Conservation (phyloP, 2,888 invertebrate genomes). For the Pheosia gnoma region DNA sequence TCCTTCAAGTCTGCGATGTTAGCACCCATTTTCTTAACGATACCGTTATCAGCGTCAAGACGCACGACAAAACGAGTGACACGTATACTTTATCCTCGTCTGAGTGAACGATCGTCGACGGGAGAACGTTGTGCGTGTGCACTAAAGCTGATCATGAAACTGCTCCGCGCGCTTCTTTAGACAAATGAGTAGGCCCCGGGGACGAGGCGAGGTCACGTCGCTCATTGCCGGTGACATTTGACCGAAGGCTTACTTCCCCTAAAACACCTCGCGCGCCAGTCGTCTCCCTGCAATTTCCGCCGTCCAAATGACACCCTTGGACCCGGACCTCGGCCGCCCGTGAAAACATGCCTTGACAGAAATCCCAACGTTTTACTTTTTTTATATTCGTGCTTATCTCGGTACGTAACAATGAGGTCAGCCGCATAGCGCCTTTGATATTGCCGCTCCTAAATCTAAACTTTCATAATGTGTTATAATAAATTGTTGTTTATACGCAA, state of each 20-base stretch:
- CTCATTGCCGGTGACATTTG: constrained; percentile 66
- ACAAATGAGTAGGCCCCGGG: constrained; percentile 54
- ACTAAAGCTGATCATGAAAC: constrained; percentile 50
- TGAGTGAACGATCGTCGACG: constrained; percentile 43
- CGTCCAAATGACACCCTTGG: constrained; percentile 64
- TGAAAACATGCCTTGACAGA: constrained; percentile 52
- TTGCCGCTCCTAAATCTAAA: constrained; percentile 23
- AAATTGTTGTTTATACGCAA: constrained; percentile 20
- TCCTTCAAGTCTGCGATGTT: background rate
- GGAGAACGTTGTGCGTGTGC: constrained; percentile 44
- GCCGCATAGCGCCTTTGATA: constrained; percentile 50
- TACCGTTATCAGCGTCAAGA: constrained; percentile 33
- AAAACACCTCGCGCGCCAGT: constrained; percentile 56
- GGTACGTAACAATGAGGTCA: constrained; percentile 50
- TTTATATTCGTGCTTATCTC: constrained; percentile 63
- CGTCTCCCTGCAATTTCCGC: constrained; percentile 66
- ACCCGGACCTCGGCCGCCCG: constrained; percentile 43
- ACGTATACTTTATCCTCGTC: constrained; percentile 40
- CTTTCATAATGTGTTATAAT: constrained; percentile 19
- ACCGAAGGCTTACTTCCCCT: constrained; percentile 60
- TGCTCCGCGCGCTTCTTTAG: constrained; percentile 44
- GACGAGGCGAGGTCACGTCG: constrained; percentile 54
- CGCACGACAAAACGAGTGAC: constrained; percentile 38
- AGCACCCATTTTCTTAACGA: constrained; percentile 8
- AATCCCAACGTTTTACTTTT: constrained; percentile 63